Percentiles rank a stretch among this genome's conserved stretches.
phyloP scores from a whole-genome alignment of 2,888 invertebrate species.

The Conomelus anceps region DNA sequence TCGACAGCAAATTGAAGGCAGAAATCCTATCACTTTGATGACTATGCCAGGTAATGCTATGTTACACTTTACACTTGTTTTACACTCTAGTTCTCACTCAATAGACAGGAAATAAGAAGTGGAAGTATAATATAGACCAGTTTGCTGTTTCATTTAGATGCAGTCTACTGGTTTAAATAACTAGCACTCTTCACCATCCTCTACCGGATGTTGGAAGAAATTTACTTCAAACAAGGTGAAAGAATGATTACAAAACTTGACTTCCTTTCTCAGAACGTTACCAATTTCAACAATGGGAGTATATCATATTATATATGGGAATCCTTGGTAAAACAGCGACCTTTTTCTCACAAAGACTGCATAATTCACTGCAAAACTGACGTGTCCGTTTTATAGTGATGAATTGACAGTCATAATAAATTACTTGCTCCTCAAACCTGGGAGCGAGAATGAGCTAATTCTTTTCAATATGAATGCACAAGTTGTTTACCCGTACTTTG shows the following conservation, averaged over 20 bases:
- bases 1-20: too few relatives aligned
- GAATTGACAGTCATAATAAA: not conserved
- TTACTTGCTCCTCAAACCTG: not conserved
- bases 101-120: too few relatives aligned
- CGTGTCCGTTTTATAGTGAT: not conserved
- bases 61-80: too few relatives aligned
- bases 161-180: too few relatives aligned
- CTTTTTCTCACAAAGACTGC: not conserved
- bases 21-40: too few relatives aligned
- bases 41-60: too few relatives aligned
- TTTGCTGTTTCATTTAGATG: too few relatives aligned
- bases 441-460: too few relatives aligned
- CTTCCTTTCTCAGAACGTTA: not conserved
- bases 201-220: not conserved
- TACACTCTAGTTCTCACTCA: too few relatives aligned
- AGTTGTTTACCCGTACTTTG: too few relatives aligned
- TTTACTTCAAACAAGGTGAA: not conserved
- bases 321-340: too few relatives aligned
- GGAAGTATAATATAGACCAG: too few relatives aligned
- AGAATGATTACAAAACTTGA: not conserved
- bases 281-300: not conserved
- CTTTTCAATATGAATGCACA: not conserved
- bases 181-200: not conserved
- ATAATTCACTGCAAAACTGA: not conserved
- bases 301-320: not conserved